phyloP scores from a whole-genome alignment of 2,797 vertebrate genomes.

The Rhinogobio ventralis region DNA sequence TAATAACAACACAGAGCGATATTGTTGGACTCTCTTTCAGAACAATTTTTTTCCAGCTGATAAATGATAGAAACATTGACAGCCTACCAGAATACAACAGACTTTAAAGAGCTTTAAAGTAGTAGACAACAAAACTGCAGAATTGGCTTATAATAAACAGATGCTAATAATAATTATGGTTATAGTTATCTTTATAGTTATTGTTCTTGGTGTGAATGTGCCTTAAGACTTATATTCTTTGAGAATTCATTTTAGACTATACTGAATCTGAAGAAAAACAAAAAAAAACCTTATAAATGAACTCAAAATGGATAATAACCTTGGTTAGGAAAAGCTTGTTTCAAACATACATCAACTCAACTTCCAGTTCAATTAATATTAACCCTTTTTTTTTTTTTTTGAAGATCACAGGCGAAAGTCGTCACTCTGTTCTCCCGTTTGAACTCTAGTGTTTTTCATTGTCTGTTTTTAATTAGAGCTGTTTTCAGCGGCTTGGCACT shows the following conservation, averaged over 20 bases:
- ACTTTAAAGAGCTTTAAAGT: background rate
- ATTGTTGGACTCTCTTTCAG: background rate
- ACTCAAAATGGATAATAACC: background rate
- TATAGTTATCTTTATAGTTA: background rate
- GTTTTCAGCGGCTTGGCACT: slow-evolving; percentile 49
- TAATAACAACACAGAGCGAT: background rate
- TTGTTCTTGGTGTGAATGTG: background rate
- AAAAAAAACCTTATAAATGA: background rate
- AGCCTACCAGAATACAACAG: background rate
- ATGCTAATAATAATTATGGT: background rate
- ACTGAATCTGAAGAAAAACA: slow-evolving; percentile 1
- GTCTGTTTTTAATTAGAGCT: slow-evolving; percentile 64
- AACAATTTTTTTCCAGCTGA: background rate
- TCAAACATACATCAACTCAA: background rate
- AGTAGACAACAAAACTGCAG: background rate
- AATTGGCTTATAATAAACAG: background rate
- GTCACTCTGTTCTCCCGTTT: slow-evolving; percentile 43
- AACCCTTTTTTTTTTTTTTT: slow-evolving; percentile 16
- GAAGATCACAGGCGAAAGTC: slow-evolving; percentile 40
- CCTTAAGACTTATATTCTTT: background rate
- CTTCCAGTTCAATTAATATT: slow-evolving; percentile 25
- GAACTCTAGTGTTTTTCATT: slow-evolving; percentile 51
- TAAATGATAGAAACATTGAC: background rate
- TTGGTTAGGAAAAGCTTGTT: background rate
- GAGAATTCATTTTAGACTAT: background rate